Percentiles rank a stretch among this genome's conserved stretches.
Conservation (phyloP, 2,888 invertebrate genomes). For the Athalia circularis region DNA sequence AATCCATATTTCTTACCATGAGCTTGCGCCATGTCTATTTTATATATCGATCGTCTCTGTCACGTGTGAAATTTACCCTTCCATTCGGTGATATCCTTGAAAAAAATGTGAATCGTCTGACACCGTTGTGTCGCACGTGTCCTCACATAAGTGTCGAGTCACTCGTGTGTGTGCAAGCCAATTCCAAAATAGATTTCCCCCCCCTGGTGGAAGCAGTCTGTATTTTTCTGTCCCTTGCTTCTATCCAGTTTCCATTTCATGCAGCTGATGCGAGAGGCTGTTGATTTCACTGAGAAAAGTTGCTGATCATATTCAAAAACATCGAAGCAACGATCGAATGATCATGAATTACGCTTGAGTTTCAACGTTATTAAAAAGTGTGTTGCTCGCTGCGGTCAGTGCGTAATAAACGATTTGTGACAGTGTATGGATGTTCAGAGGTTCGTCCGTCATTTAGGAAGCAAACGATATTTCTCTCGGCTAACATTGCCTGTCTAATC, state of each 20-base stretch:
- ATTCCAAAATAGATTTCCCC: conserved; percentile 63
- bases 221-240: neutral
- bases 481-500: neutral
- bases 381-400: no score
- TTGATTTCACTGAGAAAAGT: no score
- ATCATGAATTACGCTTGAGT: neutral
- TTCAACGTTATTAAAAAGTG: no score
- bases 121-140: no score
- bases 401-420: conserved; percentile 6
- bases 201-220: conserved; percentile 30
- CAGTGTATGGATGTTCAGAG: conserved; percentile 66
- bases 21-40: no score
- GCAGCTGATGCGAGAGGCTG: neutral
- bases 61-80: no score
- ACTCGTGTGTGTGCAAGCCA: conserved; percentile 48
- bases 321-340: neutral
- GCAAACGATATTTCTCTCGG: neutral
- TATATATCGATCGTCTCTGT: no score
- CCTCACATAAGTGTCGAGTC: conserved; percentile 4
- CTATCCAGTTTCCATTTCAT: conserved; percentile 46
- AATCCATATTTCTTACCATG: no score
- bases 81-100: no score
- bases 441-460: conserved; percentile 54
- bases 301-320: no score
- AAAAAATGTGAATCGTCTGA: no score